phyloP scores from a whole-genome alignment of 2,888 invertebrate species.

The Neoaliturus tenellus region DNA sequence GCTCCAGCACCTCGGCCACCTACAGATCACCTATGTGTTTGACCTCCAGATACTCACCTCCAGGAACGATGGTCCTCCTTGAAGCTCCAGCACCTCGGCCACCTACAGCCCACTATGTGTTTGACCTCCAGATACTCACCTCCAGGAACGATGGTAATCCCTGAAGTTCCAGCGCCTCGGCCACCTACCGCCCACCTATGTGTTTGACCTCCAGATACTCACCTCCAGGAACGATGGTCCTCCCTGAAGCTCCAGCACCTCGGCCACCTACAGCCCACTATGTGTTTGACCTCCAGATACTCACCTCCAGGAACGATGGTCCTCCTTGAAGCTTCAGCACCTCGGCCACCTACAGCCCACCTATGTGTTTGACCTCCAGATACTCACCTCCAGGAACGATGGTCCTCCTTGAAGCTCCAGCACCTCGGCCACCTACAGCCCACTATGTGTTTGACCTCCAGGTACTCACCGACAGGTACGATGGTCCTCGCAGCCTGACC shows the following conservation, averaged over 20 bases:
- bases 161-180: too few species aligned
- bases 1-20: slow-evolving; percentile 61
- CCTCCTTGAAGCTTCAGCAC: slow-evolving; percentile 55
- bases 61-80: slow-evolving; percentile 32
- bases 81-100: too few species aligned
- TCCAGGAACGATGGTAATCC: slow-evolving; percentile 51
- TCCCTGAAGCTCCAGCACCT: too few species aligned
- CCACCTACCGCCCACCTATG: too few species aligned
- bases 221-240: too few species aligned
- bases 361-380: slow-evolving; percentile 44
- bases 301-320: slow-evolving; percentile 38
- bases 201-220: too few species aligned
- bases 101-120: too few species aligned
- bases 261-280: too few species aligned
- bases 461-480: slow-evolving; percentile 40
- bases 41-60: slow-evolving; percentile 60
- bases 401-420: too few species aligned
- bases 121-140: too few species aligned
- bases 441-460: neutral
- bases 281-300: slow-evolving; percentile 9
- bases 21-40: slow-evolving; percentile 39
- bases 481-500: slow-evolving; percentile 54
- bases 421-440: too few species aligned
- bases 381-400: slow-evolving; percentile 59
- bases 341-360: slow-evolving; percentile 59